Evolutionary conservation across 2,888 invertebrate species (phyloP), one percentile per base, ranked within the genome.

Genomic region (Pristionchus fissidentatus): DNA sequence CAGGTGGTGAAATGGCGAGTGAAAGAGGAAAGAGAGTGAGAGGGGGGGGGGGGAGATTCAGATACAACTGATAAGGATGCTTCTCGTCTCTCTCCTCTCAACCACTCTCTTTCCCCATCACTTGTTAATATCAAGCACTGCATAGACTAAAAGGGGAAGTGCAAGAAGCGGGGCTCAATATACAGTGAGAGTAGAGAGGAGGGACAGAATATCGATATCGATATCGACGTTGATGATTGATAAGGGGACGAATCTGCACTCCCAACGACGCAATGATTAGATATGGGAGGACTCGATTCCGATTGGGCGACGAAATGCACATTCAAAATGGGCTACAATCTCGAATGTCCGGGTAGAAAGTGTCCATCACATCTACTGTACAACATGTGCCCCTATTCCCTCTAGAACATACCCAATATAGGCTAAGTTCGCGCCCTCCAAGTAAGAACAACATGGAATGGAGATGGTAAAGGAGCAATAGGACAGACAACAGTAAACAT

Each of bases 401-500:
- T n/a, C n/a, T n/a, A n/a, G n/a, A n/a, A n/a, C n/a, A n/a, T n/a
- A n/a, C n/a, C n/a, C n/a, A n/a, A n/a, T n/a, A n/a, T n/a, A n/a
- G n/a, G n/a, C n/a, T n/a, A n/a, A n/a, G n/a, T n/a, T n/a, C n/a
- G 66, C 35, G 8, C 60, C 13, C 5, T 62, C 60, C 41, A 70
- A 5, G 70, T 35, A 66, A 41, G 43, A 43, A 43, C 70, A 70
- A 29, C 70, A 41, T 43, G 41, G 43, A 35, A 26, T 41, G 70
- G 43, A 26, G 19, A 70, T 41, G 43, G 19, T 41, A 70, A 1
- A 10, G 15, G n/a, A n/a, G 41, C 41, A 26, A 70, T 43, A 70
- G 38, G 70, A 13, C 70, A 70, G 70, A 38, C 41, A 70, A 70
- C 70, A 70, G 70, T 32, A 22, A 70, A 70, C 70, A 70, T 70